phyloP scores from a whole-genome alignment of 2,888 invertebrate genomes.

The Daptonema setosum region DNA sequence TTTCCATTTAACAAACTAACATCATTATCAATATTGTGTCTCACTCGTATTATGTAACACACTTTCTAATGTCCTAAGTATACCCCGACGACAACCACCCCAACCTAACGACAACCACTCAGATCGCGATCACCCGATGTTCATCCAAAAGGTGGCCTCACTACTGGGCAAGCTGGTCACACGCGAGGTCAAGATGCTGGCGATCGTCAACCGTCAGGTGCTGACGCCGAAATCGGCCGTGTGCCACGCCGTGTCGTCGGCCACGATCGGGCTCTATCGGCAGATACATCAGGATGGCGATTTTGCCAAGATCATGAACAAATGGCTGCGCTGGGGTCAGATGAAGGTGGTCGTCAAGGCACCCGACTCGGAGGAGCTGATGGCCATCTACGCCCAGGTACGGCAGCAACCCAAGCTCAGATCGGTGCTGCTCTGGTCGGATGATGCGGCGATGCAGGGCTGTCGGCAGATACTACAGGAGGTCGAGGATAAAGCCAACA shows the following conservation, averaged over 20 bases:
- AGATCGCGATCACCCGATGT: too few relatives aligned
- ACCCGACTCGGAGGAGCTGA: background rate
- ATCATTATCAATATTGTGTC: too few relatives aligned
- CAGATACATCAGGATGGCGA: background rate
- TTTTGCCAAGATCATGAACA: background rate
- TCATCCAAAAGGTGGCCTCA: too few relatives aligned
- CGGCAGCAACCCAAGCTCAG: background rate
- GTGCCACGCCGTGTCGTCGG: background rate
- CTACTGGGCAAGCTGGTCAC: too few relatives aligned
- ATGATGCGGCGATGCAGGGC: background rate
- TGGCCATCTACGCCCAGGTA: background rate
- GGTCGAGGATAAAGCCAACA: background rate
- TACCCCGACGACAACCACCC: too few relatives aligned
- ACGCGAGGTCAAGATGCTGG: background rate
- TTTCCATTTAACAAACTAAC: too few relatives aligned
- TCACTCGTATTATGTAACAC: too few relatives aligned
- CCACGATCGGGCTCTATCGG: background rate
- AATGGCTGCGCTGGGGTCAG: conserved; percentile 1
- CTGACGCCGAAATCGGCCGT: background rate
- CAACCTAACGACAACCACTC: too few relatives aligned
- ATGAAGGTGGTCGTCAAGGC: conserved; percentile 5
- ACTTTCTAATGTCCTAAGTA: too few relatives aligned
- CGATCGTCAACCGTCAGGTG: background rate
- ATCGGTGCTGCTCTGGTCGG: background rate
- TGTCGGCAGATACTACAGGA: background rate